phyloP scores from a whole-genome alignment of 2,113 vertebrate genomes.

The Carassius carassius region DNA sequence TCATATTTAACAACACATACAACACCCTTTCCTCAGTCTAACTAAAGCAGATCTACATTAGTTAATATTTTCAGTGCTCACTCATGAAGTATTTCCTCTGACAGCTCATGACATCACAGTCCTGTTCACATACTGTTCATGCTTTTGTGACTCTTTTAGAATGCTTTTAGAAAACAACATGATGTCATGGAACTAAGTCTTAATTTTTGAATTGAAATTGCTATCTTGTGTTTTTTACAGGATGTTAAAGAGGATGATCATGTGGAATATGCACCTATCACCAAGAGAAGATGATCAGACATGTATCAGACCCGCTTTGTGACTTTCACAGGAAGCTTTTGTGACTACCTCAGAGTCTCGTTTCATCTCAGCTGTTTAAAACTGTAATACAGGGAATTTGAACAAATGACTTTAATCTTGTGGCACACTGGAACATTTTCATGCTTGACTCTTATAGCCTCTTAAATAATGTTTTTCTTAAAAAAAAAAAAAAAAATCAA shows the following conservation, averaged over 20 bases:
- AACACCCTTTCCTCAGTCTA: neutral
- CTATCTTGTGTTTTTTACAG: neutral
- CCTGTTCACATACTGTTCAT: neutral
- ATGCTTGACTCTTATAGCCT: neutral
- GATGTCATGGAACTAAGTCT: too few relatives aligned
- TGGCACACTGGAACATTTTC: neutral
- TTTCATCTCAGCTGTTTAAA: too few relatives aligned
- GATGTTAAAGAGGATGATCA: neutral
- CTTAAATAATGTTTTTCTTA: neutral
- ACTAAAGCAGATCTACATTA: neutral
- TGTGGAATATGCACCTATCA: neutral
- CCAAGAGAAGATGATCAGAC: neutral
- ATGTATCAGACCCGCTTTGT: neutral
- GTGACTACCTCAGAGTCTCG: neutral
- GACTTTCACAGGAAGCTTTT: neutral
- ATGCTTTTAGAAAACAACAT: neutral
- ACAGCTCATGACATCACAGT: neutral
- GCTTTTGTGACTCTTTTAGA: neutral
- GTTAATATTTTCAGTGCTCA: neutral
- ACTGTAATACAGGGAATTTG: too few relatives aligned
- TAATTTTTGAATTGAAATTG: too few relatives aligned
- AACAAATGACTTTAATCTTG: neutral
- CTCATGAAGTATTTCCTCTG: neutral
- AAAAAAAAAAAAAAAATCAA: neutral
- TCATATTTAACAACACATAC: neutral